These are phyloP conservation scores for Pseudobourletiella spinata DNA, from an alignment of 1,140 invertebrate species.

Conservation along the genomic window DNA sequence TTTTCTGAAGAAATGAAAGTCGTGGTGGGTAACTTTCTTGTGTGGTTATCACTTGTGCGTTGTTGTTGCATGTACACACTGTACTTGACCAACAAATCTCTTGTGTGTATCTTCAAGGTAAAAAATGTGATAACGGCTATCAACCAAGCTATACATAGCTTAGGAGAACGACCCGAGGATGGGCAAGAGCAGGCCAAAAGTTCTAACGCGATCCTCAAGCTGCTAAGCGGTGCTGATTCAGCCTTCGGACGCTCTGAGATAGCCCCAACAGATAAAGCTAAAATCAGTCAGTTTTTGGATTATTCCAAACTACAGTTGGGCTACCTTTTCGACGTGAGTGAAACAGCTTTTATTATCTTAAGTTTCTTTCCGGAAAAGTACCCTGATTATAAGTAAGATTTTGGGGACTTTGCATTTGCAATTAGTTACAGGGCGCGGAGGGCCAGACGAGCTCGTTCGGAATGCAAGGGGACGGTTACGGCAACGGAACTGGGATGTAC, in stretches of 20 bases:
- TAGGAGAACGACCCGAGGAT: neutral
- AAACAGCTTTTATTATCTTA: too few species aligned
- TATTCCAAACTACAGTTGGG: conserved; percentile 11
- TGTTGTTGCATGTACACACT: neutral
- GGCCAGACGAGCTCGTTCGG: too few species aligned
- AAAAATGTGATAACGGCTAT: conserved; percentile 3
- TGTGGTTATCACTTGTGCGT: neutral
- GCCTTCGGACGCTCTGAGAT: neutral
- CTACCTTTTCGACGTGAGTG: conserved; percentile 23
- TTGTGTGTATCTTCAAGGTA: conserved; percentile 1
- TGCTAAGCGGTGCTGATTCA: neutral
- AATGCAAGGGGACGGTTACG: too few species aligned
- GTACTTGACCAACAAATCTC: neutral
- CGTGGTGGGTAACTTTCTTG: neutral
- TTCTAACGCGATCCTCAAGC: neutral
- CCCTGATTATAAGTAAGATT: too few species aligned
- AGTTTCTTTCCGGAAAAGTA: too few species aligned
- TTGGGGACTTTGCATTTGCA: too few species aligned
- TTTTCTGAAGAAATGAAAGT: conserved; percentile 17
- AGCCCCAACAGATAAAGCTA: conserved; percentile 10
- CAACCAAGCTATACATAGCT: neutral
- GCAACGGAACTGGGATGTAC: neutral
- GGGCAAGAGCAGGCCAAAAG: too few species aligned
- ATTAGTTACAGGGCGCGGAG: too few species aligned
- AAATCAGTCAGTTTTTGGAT: conserved; percentile 11